Base-by-base conservation (phyloP, 2,888 invertebrate genomes). In the Rhyacophila evoluta region DNA sequence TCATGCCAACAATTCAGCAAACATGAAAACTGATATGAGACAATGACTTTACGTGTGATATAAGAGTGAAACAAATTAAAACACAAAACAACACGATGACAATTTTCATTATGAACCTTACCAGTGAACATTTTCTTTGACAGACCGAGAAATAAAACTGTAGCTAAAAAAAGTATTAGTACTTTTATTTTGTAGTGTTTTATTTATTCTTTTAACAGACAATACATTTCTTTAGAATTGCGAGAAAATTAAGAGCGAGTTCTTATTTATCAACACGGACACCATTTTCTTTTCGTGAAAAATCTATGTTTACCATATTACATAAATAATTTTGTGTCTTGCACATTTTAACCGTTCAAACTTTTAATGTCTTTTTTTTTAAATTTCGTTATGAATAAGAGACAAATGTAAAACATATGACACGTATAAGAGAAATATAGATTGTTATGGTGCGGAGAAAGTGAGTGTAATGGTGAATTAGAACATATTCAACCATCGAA, bases 181-280 rank as follows among this genome's bases (percentile, higher is more conserved):
- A 55, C 19, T 55, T 55, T 19, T 55, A 19, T 55, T 55, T 19
- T 19, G 55, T 55, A 55, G 55, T 19, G 15, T 33, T 19, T 55
- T 55, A 55, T 55, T 4, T 55, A 55, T 55, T 55, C 15, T 19
- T 55, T 19, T 0, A 55, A 6, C 12, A 55, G 2, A 33, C 2
- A 33, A 55, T 55, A n/a, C n/a, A n/a, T n/a, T n/a, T n/a, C n/a
- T n/a, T n/a, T n/a, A n/a, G n/a, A n/a, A n/a, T n/a, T n/a, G n/a
- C n/a, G n/a, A n/a, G n/a, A 55, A 25, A 25, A 5, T n/a, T 10
- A 55, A 25, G 19, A 55, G 19, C 25, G 19, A 8, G 19, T 55
- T 55, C 10, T 70, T 10, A 25, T 70, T 28, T 70, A 29, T 70
- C 70, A 70, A 70, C 70, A 70, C 12, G 28, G 55, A 55, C 55